Base-by-base conservation (phyloP, 2,113 vertebrate genomes). In the Peromyscus maniculatus region DNA sequence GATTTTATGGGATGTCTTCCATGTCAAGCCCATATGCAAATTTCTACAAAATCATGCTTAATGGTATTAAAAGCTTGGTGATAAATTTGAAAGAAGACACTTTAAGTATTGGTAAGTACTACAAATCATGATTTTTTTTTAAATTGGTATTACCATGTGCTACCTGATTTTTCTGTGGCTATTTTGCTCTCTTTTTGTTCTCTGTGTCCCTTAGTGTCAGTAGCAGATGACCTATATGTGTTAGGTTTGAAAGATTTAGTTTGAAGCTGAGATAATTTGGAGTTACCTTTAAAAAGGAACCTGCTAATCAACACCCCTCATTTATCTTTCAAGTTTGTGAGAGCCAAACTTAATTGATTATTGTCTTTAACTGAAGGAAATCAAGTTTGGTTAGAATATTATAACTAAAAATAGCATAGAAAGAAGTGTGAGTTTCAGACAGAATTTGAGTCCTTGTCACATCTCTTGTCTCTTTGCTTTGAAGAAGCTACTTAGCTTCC, bases 391-490 rank as follows among this genome's bases (percentile, higher is more conserved):
- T 69, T 79, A 13, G 11, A 67, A 19, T 93, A 31, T 92, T 57
- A 0, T 82, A 55, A 95, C 82, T 92, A 94, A 72, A 36, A 71
- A 31, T 21, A 19, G 33, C 5, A 78, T 22, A 89, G 57, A 22
- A 33, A 71, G 92, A 93, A 71, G 3, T 28, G 66, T 21, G 3
- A 28, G 55, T 84, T 89, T 97, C 21, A 55, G 52, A 57, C 17
- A 55, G 52, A 72, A 26, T 16, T 69, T 55, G 8, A 89, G 28
- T 80, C 8, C 55, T 93, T 2, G 0, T 26, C 78, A 36, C 5
- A 86, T 28, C 33, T 83, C 39, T 89, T 66, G 86, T n/a, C 33
- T 94, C 46, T 88, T 36, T 87, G 24, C 75, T 92, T 72, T 97
- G 84, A 96, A 89, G 84, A 26, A 92, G 24, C 84, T 46, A 22